Conservation (phyloP, 2,113 vertebrate genomes). For the Oophaga pumilio region DNA sequence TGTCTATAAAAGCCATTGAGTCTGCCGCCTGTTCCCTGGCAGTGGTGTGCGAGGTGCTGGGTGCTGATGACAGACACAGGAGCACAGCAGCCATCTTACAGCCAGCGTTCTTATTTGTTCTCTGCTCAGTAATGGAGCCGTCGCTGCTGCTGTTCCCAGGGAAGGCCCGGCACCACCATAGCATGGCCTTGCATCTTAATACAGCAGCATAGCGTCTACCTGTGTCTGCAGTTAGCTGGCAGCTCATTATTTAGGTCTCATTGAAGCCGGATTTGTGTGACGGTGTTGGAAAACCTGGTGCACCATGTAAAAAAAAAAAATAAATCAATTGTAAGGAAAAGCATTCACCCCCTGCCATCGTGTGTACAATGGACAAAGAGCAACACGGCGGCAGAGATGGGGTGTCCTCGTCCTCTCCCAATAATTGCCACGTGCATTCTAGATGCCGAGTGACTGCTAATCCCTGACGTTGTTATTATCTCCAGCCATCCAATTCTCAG, state of each 20-base stretch:
- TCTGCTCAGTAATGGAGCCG: constrained; percentile 27
- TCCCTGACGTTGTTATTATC: background rate
- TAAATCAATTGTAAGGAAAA: constrained; percentile 27
- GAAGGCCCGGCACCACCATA: background rate
- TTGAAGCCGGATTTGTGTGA: background rate
- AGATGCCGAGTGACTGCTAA: background rate
- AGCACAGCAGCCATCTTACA: constrained; percentile 44
- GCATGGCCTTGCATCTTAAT: background rate
- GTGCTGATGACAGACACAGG: constrained; percentile 51
- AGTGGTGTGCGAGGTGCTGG: constrained; percentile 9
- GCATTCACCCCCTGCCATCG: constrained; percentile 1
- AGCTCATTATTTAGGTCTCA: background rate
- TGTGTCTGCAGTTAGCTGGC: background rate
- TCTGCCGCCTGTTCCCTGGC: constrained; percentile 6
- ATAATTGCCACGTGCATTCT: background rate
- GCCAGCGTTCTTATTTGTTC: constrained; percentile 29
- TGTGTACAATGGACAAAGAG: constrained; percentile 27
- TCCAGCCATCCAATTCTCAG: no score
- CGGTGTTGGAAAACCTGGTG: background rate
- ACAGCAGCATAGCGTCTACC: background rate
- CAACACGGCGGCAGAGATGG: background rate
- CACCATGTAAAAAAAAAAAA: background rate
- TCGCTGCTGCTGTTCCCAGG: constrained; percentile 3
- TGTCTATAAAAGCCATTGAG: constrained; percentile 33
- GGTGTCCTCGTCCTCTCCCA: background rate